Base-by-base conservation (phyloP, 2,797 vertebrate genomes). In the Gallinago stenura region DNA sequence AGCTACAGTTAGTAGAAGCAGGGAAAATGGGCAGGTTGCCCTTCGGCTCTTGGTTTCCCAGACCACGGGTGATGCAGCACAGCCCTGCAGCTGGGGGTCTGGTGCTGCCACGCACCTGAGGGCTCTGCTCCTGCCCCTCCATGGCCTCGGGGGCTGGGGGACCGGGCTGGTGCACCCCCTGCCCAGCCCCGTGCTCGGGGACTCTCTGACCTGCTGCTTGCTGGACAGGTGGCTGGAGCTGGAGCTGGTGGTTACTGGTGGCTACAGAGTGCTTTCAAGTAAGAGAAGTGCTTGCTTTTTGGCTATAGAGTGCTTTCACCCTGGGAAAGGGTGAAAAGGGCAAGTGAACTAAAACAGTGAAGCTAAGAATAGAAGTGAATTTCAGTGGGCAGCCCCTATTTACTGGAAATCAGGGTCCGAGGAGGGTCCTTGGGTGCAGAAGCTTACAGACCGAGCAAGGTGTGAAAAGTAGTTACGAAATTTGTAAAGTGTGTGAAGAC, bases 121-220 rank as follows among this genome's bases (percentile, higher is more conserved):
- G 28, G 53, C 41, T 76, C 58, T 91, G 51, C 11, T 26, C 12
- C 58, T 91, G 51, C 10, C 30, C 10, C 12, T 39, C 46, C 10
- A 3, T 17, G 33, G 45, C 43, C 15, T 50, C 22, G 3, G 39
- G 31, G 48, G 9, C n/a, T 46, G 76, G 46, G 54, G 54, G 15
- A 50, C 30, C 0, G 3, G 21, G 41, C 46, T 73, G 35, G 14
- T 66, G 7, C 4, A 9, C 19, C 51, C 10, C 37, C 8, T 19
- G n/a, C 22, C 24, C 56, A 45, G 31, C 56, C 37, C 43, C 30
- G 30, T 1, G 0, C 5, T 3, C 3, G 1, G 30, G 43, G 7
- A 35, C 51, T 12, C 57, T 53, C 48, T 46, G 37, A 21, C 25
- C 31, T 10, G 2, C 24, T 1, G 3, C 31, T 39, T 7, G 28